These are phyloP conservation scores for Platyscapa corneri DNA, from an alignment of 1,140 invertebrate genomes.

Conservation along the genomic window DNA sequence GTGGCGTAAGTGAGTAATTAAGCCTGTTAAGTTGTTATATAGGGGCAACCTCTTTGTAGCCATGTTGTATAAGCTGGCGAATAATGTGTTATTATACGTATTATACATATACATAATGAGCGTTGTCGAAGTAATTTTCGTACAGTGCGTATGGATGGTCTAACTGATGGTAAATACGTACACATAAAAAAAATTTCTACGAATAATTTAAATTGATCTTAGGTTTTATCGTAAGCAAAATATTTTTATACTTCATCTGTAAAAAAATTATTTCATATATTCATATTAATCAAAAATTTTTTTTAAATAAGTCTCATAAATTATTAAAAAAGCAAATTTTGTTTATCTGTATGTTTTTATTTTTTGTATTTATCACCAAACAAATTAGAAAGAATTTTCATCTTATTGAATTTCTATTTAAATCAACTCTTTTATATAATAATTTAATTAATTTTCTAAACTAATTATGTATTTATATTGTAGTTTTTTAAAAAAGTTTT, in stretches of 20 bases:
- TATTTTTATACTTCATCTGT: not conserved
- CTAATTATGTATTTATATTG: too few species aligned
- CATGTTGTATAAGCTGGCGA: not conserved
- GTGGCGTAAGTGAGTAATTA: slow-evolving; percentile 5
- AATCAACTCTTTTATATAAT: too few species aligned
- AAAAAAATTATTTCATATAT: not conserved
- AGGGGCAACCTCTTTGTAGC: not conserved
- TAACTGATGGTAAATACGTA: not conserved
- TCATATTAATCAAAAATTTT: too few species aligned
- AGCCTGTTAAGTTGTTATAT: slow-evolving; percentile 23
- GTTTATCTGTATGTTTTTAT: too few species aligned
- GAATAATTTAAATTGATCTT: not conserved
- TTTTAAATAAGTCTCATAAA: too few species aligned
- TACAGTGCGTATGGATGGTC: not conserved
- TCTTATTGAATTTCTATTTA: too few species aligned
- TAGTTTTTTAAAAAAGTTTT: too few species aligned
- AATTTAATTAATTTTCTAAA: too few species aligned
- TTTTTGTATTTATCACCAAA: too few species aligned
- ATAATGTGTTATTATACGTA: slow-evolving; percentile 22
- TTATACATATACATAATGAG: not conserved
- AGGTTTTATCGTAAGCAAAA: not conserved
- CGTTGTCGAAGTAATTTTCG: slow-evolving; percentile 15
- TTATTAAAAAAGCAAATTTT: too few species aligned
- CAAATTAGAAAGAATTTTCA: too few species aligned
- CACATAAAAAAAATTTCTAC: not conserved